Percentiles rank a stretch among this genome's conserved stretches.
Conservation (phyloP, 2,113 vertebrate genomes). For the Pygoscelis antarcticus region DNA sequence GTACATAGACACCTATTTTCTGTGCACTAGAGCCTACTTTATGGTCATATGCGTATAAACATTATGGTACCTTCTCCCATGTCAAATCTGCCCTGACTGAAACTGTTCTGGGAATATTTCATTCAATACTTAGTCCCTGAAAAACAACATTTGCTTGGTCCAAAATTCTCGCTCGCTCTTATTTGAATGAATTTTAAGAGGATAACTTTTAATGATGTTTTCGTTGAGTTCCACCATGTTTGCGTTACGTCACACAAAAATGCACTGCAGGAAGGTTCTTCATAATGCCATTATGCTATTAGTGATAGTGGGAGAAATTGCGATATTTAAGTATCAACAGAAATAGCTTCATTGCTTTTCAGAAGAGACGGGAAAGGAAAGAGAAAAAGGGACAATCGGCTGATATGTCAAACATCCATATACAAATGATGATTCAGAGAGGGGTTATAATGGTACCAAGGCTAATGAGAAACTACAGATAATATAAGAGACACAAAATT, state of each 20-base stretch:
- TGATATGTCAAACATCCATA: constrained; percentile 20
- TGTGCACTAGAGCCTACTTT: not conserved
- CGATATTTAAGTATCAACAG: not conserved
- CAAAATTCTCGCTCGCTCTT: not conserved
- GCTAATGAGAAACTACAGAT: constrained; percentile 31
- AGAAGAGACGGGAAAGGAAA: not conserved
- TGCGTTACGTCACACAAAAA: not conserved
- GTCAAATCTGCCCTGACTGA: not conserved
- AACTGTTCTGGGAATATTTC: not conserved
- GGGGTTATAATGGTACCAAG: not conserved
- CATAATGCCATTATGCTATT: not conserved
- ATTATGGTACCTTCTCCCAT: not conserved
- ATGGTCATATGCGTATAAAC: not conserved
- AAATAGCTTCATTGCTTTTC: not conserved
- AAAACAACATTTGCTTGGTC: not conserved
- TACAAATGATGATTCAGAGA: constrained; percentile 33
- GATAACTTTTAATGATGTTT: not conserved
- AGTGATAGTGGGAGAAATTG: not conserved
- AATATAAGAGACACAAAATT: not conserved
- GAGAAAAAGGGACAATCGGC: not conserved
- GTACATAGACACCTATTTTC: accelerated
- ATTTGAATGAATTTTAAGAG: not conserved
- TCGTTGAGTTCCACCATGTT: not conserved
- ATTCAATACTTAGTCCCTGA: not conserved
- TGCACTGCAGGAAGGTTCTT: not conserved